Percentiles rank a stretch among this genome's conserved stretches.
These are phyloP conservation scores for Tapirus indicus DNA, from an alignment of 2,797 vertebrate species.

Conservation along the genomic window DNA sequence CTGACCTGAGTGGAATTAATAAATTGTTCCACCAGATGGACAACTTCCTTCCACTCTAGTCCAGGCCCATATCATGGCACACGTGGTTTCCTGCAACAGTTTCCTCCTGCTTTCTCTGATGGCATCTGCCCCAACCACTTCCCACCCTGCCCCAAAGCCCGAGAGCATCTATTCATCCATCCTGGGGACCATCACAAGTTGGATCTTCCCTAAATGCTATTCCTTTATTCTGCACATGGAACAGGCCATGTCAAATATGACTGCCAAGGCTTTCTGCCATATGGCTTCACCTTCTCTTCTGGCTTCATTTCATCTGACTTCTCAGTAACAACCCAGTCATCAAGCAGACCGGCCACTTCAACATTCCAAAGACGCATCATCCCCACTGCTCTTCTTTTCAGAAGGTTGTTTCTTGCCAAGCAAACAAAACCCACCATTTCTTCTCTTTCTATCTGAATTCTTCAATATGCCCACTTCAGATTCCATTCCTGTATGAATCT, in stretches of 20 bases:
- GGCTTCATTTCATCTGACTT: neutral
- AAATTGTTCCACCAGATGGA: neutral
- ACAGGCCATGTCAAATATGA: neutral
- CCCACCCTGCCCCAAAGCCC: neutral
- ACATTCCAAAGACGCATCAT: neutral
- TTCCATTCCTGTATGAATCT: neutral
- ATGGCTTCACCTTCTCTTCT: neutral
- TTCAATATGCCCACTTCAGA: neutral
- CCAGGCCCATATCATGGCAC: neutral
- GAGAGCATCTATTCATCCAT: neutral
- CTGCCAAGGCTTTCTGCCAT: neutral
- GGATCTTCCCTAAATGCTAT: neutral
- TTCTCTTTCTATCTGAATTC: neutral
- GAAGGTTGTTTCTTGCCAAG: neutral
- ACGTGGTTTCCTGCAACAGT: rapidly evolving
- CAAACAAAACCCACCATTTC: neutral
- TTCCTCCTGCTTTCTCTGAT: neutral
- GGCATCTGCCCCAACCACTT: neutral
- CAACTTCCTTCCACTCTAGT: neutral
- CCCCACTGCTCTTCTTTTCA: neutral
- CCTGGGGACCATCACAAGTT: rapidly evolving
- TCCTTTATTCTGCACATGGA: neutral
- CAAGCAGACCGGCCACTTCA: neutral
- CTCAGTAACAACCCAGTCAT: neutral
- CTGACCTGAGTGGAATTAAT: neutral